Base-by-base conservation (phyloP, 2,888 invertebrate species). In the Ephialtes manifestator region DNA sequence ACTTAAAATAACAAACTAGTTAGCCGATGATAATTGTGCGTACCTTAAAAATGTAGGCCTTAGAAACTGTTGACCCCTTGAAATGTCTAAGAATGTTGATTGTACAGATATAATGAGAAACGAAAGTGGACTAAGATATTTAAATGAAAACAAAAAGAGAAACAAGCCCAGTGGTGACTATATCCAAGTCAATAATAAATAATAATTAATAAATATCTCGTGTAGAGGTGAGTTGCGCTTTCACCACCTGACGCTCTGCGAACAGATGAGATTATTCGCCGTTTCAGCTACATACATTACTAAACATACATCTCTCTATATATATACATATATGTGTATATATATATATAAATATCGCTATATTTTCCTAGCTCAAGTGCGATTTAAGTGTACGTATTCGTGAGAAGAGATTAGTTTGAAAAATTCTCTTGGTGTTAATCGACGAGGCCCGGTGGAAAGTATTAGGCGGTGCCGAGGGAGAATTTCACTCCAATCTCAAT, bases 11-110 rank as follows among this genome's bases (percentile, higher is more conserved):
- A 43, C 65, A 39, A 18, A 10, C 4, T 65, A 65, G 81, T 75
- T 85, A 82, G 77, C 65, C 75, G 78, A 86, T 86, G 83, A 74
- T 86, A 67, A 87, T 84, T 88, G 85, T 89, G 89, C 89, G 92
- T 92, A 92, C 90, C 90, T 91, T 80, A 72, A 72, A 90, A 89
- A 76, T 87, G 88, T 92, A 92, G 92, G 92, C 92, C 91, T 92
- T 92, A 91, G 92, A 87, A 89, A 88, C 85, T 89, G 90, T 90
- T 90, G 90, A 92, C 88, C 90, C 88, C 88, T 89, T 90, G 86
- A 91, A 85, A 90, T 90, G 86, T 92, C 88, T 92, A 91, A 90
- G 88, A 89, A 91, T 87, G 90, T 91, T 90, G 84, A 89, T 65
- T 89, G 86, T 90, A 87, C 87, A 89, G 86, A 87, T 60, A 84